Evolutionary conservation across 2,113 vertebrate species (phyloP).

Genomic region (Seriola dumerili): DNA sequence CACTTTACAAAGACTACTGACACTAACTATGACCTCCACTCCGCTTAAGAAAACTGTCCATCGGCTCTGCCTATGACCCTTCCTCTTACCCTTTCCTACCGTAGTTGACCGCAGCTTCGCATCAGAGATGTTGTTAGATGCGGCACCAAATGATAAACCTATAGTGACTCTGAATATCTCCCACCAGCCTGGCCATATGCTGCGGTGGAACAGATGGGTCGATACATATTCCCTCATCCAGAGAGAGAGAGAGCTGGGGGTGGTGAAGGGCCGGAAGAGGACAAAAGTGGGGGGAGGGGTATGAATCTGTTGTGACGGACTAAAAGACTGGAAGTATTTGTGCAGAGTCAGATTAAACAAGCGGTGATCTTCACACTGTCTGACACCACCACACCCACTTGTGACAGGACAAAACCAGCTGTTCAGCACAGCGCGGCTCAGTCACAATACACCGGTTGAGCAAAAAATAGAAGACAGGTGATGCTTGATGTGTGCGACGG

Average conservation of each 20-base stretch:
- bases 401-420: conserved; percentile 22
- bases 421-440: conserved; percentile 28
- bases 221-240: conserved; percentile 50
- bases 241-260: conserved; percentile 37
- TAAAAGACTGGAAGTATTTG: conserved; percentile 46
- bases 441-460: background rate
- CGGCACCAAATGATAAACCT: conserved; percentile 35
- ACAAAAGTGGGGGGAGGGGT: conserved; percentile 36
- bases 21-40: conserved; percentile 7
- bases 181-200: conserved; percentile 40
- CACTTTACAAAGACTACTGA: conserved; percentile 15
- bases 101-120: background rate
- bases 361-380: conserved; percentile 13
- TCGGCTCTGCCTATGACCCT: background rate
- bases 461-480: background rate
- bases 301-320: conserved; percentile 13
- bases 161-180: conserved; percentile 29
- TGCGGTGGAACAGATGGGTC: conserved; percentile 60
- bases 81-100: conserved; percentile 1
- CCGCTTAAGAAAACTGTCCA: conserved; percentile 6
- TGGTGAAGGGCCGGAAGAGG: conserved; percentile 18
- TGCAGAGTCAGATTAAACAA: conserved; percentile 47
- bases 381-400: conserved; percentile 6
- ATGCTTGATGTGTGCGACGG: conserved; percentile 51
- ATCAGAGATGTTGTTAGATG: conserved; percentile 33